A percentile compares a stretch with the other conserved stretches of the same genome.
Evolutionary conservation across 2,113 vertebrate species (phyloP).

Genomic region (Opisthocomus hoazin): DNA sequence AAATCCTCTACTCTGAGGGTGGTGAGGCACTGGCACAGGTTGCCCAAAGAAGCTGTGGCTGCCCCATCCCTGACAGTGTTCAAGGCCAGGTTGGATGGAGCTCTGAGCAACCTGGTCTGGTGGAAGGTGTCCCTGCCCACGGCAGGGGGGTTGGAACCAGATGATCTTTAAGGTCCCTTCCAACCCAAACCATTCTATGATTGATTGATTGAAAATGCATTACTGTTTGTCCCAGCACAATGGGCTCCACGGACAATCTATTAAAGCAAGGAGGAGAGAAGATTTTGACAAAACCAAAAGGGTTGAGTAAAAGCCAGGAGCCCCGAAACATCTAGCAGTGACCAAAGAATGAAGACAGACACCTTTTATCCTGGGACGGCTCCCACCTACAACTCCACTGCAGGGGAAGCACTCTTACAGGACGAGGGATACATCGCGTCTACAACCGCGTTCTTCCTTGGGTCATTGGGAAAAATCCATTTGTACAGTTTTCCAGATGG

Average conservation of each 20-base stretch:
- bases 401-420: not conserved
- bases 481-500: not conserved
- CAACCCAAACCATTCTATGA: too few species aligned
- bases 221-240: not conserved
- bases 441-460: not conserved
- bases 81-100: too few species aligned
- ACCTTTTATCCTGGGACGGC: not conserved
- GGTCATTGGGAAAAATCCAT: not conserved
- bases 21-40: too few species aligned
- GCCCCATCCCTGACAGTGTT: too few species aligned
- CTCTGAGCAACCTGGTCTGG: too few species aligned
- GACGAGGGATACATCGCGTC: fast-evolving
- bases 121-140: too few species aligned
- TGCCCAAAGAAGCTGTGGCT: too few species aligned
- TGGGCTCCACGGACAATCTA: not conserved
- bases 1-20: too few species aligned
- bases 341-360: not conserved
- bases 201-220: too few species aligned
- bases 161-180: too few species aligned
- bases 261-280: not conserved
- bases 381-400: not conserved
- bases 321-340: not conserved
- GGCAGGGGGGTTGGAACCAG: too few species aligned
- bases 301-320: not conserved
- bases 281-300: not conserved